phyloP scores from a whole-genome alignment of 2,888 invertebrate species.

The Linnaemya tessellans region DNA sequence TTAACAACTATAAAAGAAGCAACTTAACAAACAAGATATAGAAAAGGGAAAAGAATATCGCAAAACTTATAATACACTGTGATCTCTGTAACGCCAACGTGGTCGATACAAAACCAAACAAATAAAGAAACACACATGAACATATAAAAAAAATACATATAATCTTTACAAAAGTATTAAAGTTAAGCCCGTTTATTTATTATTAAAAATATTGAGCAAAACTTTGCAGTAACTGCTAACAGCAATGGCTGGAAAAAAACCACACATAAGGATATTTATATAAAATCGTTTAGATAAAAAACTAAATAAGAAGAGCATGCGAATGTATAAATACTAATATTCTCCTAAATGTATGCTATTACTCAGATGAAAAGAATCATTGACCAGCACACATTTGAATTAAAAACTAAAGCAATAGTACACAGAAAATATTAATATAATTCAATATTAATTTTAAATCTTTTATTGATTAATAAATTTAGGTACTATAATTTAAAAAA shows the following conservation, averaged over 20 bases:
- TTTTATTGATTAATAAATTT: no score
- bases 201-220: slow-evolving; percentile 60
- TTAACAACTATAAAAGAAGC: slow-evolving; percentile 17
- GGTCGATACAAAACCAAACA: slow-evolving; percentile 2
- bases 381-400: no score
- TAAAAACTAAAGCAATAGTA: no score
- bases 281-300: slow-evolving; percentile 7
- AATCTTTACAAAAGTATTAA: slow-evolving; percentile 65
- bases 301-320: slow-evolving; percentile 4
- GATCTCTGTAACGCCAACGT: slow-evolving; percentile 36
- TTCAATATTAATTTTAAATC: no score
- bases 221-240: slow-evolving; percentile 31
- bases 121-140: background rate
- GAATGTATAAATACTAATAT: background rate
- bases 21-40: background rate
- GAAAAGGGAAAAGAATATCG: slow-evolving; percentile 9
- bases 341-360: background rate
- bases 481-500: no score
- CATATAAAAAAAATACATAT: slow-evolving; percentile 20
- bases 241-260: slow-evolving; percentile 14
- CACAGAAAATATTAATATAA: no score
- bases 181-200: slow-evolving; percentile 69
- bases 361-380: background rate
- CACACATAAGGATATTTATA: slow-evolving; percentile 6
- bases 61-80: slow-evolving; percentile 40